A percentile compares a stretch with the other conserved stretches of the same genome.
Conservation (phyloP, 2,888 invertebrate species). For the Lordiphosa andalusiaca region DNA sequence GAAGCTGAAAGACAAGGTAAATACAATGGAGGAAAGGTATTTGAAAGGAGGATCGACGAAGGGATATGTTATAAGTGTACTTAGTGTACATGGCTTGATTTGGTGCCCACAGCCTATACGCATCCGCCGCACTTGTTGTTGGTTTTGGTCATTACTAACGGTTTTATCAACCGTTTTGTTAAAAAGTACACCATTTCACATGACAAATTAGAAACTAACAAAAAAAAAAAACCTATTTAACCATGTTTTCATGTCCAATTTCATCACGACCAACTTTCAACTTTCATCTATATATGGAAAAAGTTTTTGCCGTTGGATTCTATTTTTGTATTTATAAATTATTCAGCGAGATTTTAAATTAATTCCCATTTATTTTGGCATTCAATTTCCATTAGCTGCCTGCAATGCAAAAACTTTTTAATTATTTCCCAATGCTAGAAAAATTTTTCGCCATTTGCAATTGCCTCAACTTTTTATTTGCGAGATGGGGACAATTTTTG, state of each 20-base stretch:
- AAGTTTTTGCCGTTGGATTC: neutral
- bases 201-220: too few relatives aligned
- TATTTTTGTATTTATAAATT: conserved; percentile 23
- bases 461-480: conserved; percentile 22
- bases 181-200: conserved; percentile 3
- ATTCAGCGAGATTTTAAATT: conserved; percentile 32
- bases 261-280: neutral
- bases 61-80: too few relatives aligned
- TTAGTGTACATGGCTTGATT: too few relatives aligned
- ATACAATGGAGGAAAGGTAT: too few relatives aligned
- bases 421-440: conserved; percentile 60
- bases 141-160: too few relatives aligned
- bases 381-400: conserved; percentile 57
- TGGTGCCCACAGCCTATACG: too few relatives aligned
- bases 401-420: conserved; percentile 57
- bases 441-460: neutral
- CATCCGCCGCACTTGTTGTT: too few relatives aligned
- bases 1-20: conserved; percentile 14
- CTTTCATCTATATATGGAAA: neutral
- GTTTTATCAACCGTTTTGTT: conserved; percentile 31
- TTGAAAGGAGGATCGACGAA: too few relatives aligned
- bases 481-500: conserved; percentile 29
- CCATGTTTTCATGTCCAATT: too few relatives aligned
- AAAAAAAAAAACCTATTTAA: too few relatives aligned
- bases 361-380: conserved; percentile 17